phyloP scores from a whole-genome alignment of 30 jellyfish, hydroid and myxozoan species.

The Hydra vulgaris region DNA sequence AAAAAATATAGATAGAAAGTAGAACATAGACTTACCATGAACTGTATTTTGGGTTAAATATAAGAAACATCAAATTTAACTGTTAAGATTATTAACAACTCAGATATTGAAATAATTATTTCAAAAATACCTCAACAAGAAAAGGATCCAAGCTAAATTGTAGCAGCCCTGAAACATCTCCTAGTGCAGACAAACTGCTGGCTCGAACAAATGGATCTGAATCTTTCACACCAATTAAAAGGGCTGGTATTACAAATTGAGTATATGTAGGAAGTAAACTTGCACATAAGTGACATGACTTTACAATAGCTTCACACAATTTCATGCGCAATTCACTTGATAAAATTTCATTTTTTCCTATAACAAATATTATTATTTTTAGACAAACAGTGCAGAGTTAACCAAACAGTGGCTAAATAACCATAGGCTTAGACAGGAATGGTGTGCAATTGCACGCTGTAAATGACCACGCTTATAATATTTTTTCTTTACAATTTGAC shows the following conservation, averaged over 20 bases:
- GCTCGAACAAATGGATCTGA: constrained; percentile 54
- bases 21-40: no score
- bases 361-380: not conserved
- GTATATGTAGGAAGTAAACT: constrained; percentile 54
- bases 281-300: constrained; percentile 46
- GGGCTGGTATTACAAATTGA: constrained; percentile 45
- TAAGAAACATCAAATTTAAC: no score
- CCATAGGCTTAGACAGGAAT: no score
- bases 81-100: no score
- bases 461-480: no score
- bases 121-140: constrained; percentile 76
- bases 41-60: no score
- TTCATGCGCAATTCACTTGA: constrained; percentile 69
- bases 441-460: no score
- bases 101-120: no score
- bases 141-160: constrained; percentile 43
- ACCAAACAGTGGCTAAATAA: no score
- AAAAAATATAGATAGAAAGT: no score
- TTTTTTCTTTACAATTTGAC: no score
- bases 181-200: constrained; percentile 67
- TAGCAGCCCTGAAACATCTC: constrained; percentile 55
- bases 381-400: not conserved
- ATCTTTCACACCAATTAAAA: constrained; percentile 70
- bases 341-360: not conserved
- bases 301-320: constrained; percentile 65